Base-by-base conservation (phyloP, 2,797 vertebrate genomes). In the Danio albolineatus region DNA sequence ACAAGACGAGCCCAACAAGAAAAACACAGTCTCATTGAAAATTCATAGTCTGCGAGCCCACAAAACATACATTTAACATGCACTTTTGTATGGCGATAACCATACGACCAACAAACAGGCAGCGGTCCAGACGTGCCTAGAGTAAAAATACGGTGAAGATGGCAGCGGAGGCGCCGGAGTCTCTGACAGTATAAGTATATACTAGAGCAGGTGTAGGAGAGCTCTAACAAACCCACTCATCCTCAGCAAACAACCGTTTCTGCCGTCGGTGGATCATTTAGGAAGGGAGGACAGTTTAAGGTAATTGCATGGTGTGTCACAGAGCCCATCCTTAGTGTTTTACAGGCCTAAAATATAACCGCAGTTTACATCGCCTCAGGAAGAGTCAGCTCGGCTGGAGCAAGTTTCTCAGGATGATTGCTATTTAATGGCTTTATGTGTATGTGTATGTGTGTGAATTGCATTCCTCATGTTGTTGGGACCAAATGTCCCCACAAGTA, bases 181-280 rank as follows among this genome's bases (percentile, higher is more conserved):
- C 86, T 78, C 84, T 90, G 87, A 87, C 89, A 90, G 70, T 86
- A 74, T 80, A 89, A 90, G 87, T 88, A 87, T 82, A 90, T 83
- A 84, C 82, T 81, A 76, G 73, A 80, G 82, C 73, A 84, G 78
- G 76, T 85, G 80, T 61, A 77, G 83, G 83, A 88, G 84, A 89
- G 85, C 83, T 81, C 70, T 84, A 84, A 84, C 78, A 72, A 78
- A 65, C 48, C 59, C 56, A 76, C 57, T 79, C 56, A 74, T 66
- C 70, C 46, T 49, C 69, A 75, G 44, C 78, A 16, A 82, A 66
- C 54, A 77, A 84, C 82, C 71, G 54, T 87, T 78, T 74, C 85
- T 76, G 69, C 51, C 79, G 76, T 60, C 64, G 61, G 72, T 56
- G 61, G 75, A 80, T 78, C 43, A 54, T 76, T 82, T 78, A 60